phyloP scores from a whole-genome alignment of 35 echinoderm and acorn worm species.

The Apostichopus californicus region DNA sequence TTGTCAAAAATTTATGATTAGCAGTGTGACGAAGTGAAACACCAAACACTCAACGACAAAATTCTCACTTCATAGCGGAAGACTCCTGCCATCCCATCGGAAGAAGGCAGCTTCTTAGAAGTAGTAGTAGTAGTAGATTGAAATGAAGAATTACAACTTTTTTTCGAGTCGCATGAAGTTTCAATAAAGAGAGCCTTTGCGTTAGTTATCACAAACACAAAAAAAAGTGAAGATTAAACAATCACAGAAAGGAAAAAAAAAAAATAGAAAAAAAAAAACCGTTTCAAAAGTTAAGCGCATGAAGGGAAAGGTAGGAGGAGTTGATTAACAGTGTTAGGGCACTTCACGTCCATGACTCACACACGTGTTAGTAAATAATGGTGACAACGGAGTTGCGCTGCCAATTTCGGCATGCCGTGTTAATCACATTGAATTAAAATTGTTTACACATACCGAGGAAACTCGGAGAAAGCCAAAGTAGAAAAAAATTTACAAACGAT shows the following conservation, averaged over 20 bases:
- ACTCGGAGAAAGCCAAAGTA: not conserved
- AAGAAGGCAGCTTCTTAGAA: not conserved
- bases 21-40: not conserved
- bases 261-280: constrained; percentile 1
- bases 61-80: not conserved
- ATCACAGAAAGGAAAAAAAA: not conserved
- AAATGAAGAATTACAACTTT: not conserved
- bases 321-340: constrained; percentile 47
- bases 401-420: constrained; percentile 29
- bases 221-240: too few species aligned
- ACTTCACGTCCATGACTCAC: constrained; percentile 45
- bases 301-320: not conserved
- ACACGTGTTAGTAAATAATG: constrained; percentile 43
- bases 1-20: constrained; percentile 10
- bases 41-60: not conserved
- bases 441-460: constrained; percentile 30
- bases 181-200: not conserved
- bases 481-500: constrained; percentile 14
- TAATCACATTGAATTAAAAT: constrained; percentile 55
- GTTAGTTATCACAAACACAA: not conserved
- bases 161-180: not conserved
- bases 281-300: not conserved
- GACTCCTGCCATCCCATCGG: not conserved
- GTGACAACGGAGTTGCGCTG: not conserved
- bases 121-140: not conserved